These are phyloP conservation scores for Panurus biarmicus DNA, from an alignment of 2,113 vertebrate genomes.

Conservation along the genomic window DNA sequence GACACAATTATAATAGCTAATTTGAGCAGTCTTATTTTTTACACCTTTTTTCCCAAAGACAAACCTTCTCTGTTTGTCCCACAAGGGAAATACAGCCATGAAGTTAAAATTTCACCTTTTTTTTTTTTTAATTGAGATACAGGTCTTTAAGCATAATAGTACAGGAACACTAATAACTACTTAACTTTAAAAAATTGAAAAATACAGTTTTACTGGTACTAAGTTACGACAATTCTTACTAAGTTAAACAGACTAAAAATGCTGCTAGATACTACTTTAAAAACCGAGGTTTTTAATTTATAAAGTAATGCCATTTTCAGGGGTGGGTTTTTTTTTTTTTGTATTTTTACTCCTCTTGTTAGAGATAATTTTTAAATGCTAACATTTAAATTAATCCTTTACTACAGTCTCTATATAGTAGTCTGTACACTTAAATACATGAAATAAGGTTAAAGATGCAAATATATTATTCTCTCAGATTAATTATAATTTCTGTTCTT, in stretches of 20 bases:
- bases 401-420: neutral
- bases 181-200: neutral
- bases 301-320: neutral
- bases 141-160: neutral
- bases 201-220: neutral
- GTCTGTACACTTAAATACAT: neutral
- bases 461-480: neutral
- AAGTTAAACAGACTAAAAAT: neutral
- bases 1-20: neutral
- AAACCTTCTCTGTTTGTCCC: neutral
- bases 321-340: neutral
- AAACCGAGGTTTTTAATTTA: rapidly evolving
- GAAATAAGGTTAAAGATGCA: neutral
- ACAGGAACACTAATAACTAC: neutral
- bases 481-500: neutral
- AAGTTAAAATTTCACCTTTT: neutral
- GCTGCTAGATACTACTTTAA: neutral
- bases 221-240: neutral
- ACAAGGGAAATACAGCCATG: neutral
- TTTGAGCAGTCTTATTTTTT: neutral
- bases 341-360: neutral
- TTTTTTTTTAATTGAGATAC: neutral
- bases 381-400: neutral
- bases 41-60: neutral
- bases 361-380: neutral